phyloP scores from a whole-genome alignment of 2,797 vertebrate genomes.

The Cossypha polioptera region DNA sequence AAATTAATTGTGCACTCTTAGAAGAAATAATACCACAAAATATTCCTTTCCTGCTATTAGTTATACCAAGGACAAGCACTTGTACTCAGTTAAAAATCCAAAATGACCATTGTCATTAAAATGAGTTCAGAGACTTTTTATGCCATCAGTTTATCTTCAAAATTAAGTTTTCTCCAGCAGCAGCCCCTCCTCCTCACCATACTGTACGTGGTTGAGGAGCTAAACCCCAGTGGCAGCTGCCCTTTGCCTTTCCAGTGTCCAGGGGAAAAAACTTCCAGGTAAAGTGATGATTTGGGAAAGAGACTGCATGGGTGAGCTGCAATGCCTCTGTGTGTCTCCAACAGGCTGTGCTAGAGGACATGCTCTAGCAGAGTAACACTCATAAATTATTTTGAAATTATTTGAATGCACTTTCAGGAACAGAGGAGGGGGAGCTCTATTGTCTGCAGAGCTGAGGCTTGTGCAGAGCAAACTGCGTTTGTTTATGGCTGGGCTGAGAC shows the following conservation, averaged over 20 bases:
- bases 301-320: background rate
- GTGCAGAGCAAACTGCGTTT: background rate
- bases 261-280: background rate
- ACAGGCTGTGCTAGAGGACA: conserved; percentile 61
- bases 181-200: background rate
- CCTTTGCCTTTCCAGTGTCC: background rate
- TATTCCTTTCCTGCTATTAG: background rate
- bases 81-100: background rate
- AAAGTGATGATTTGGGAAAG: background rate
- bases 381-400: conserved; percentile 1
- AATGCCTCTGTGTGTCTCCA: background rate
- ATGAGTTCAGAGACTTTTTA: background rate
- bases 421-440: background rate
- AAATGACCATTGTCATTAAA: background rate
- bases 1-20: background rate
- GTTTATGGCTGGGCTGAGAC: background rate
- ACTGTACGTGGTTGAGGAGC: background rate
- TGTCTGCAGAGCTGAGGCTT: background rate
- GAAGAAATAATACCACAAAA: background rate
- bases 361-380: background rate
- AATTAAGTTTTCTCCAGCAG: background rate
- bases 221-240: background rate
- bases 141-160: background rate
- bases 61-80: rapidly evolving
- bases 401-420: conserved; percentile 29